Base-by-base conservation (phyloP, 2,797 vertebrate species). In the Parambassis ranga region DNA sequence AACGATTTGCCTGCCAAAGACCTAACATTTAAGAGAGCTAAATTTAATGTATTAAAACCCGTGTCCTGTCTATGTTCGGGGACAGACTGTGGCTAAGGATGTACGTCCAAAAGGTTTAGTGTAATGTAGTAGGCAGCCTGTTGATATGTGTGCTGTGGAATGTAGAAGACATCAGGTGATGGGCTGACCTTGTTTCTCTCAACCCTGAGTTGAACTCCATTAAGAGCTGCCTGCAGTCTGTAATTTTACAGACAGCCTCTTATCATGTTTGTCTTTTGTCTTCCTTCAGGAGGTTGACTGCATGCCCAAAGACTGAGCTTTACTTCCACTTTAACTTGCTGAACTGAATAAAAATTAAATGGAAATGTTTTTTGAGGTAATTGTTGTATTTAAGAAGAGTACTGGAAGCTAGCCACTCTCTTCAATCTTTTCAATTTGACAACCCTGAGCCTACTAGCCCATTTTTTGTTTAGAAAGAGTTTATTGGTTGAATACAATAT, bases 161-260 rank as follows among this genome's bases (percentile, higher is more conserved):
- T 84, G 81, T 66, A 75, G 65, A 75, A 83, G 76, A 77, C 67
- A 35, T 75, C 63, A 46, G 62, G 70, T 82, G 87, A 87, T 75
- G 72, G 83, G 81, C 59, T 75, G 84, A 90, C 85, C 87, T 90
- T 75, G 77, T 85, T 88, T 90, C 74, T 81, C 79, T 84, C 88
- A 88, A 85, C 90, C 88, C 80, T 20, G 70, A 71, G 75, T 77
- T 91, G 89, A 92, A 92, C 91, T 89, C 86, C 87, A 89, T 89
- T 90, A 87, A 85, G 75, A 26, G 67, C 65, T 60, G 85, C 68
- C 78, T 58, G 79, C 57, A 84, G 79, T 83, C 90, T 92, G 91
- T 93, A 90, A 92, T 93, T 92, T 92, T 70, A 82, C 78, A 84
- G 85, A 73, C 84, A 86, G 77, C 78, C 82, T 90, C 87, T 91